Evolutionary conservation across 2,797 vertebrate genomes (phyloP).

Genomic region (Girardinus metallicus): DNA sequence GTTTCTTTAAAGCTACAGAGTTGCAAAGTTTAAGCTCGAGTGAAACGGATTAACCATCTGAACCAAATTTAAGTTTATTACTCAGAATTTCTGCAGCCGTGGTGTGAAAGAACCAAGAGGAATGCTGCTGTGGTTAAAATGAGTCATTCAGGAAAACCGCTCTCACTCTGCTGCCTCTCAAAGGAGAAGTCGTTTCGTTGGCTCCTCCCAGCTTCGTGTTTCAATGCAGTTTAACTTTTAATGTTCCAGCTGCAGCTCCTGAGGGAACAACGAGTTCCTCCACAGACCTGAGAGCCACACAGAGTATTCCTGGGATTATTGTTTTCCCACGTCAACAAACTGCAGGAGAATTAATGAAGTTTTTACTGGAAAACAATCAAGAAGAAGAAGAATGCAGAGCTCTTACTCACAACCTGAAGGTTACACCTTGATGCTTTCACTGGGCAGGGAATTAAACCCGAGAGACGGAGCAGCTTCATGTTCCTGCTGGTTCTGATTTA

Average conservation of each 20-base stretch:
- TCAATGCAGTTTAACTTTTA: slow-evolving; percentile 7
- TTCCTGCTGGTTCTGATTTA: neutral
- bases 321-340: neutral
- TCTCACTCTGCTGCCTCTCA: neutral
- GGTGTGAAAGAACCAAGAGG: slow-evolving; percentile 4
- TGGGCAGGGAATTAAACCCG: neutral
- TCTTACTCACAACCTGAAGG: slow-evolving; percentile 7
- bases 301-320: neutral
- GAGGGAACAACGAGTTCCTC: slow-evolving; percentile 8
- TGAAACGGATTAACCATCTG: neutral
- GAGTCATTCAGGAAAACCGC: slow-evolving; percentile 68
- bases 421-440: neutral
- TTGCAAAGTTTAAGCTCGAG: neutral
- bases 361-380: neutral
- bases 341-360: neutral
- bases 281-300: neutral
- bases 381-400: slow-evolving; percentile 2
- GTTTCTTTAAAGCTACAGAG: neutral
- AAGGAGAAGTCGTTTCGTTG: neutral
- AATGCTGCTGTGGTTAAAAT: slow-evolving; percentile 70
- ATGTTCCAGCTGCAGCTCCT: neutral
- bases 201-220: slow-evolving; percentile 4
- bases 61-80: neutral
- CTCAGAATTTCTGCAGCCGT: neutral
- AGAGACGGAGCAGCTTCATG: neutral